Base-by-base conservation (phyloP, 2,113 vertebrate genomes). In the Larimichthys crocea region DNA sequence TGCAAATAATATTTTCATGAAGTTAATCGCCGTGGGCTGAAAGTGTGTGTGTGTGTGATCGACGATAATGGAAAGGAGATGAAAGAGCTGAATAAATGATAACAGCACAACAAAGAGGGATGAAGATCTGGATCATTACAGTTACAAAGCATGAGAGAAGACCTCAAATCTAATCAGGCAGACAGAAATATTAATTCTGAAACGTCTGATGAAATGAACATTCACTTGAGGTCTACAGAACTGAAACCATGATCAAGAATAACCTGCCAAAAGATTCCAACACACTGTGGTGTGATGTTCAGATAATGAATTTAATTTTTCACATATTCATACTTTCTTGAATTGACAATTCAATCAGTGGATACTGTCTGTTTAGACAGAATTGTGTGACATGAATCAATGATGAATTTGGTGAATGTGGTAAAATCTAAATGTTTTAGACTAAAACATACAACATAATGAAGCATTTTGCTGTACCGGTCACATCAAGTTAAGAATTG, bases 1-100 rank as follows among this genome's bases (percentile, higher is more conserved):
- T 57, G 46, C 69, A 77, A 81, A 82, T 60, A 78, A 42, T 26
- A 65, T 46, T 74, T 76, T 78, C 49, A 55, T 50, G 70, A 14
- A 69, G 74, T 65, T 77, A 74, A 80, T 77, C 74, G 86, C 68
- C 4, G 26, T 2, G 0, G 50, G 81, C 57, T 31, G 66, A 63
- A 46, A 44, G 35, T 40, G 35, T 40, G 35, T 40, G 52, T 8
- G 44, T 5, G 66, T 35, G 31, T 74, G 62, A 87, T 81, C 74
- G 49, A 68, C 8, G 59, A 74, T 82, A 20, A 85, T 85, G 55
- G 26, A 55, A 26, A 17, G 24, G 40, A 57, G 61, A 40, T 50
- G 7, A 55, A 44, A 16, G 40, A 57, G 61, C 26, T 56, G 7
- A 55, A 44, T 20, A 7, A n/a, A 57, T 35, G 60, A 65, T 46